Evolutionary conservation across 2,113 vertebrate genomes (phyloP).

Genomic region (Mesitornis unicolor): DNA sequence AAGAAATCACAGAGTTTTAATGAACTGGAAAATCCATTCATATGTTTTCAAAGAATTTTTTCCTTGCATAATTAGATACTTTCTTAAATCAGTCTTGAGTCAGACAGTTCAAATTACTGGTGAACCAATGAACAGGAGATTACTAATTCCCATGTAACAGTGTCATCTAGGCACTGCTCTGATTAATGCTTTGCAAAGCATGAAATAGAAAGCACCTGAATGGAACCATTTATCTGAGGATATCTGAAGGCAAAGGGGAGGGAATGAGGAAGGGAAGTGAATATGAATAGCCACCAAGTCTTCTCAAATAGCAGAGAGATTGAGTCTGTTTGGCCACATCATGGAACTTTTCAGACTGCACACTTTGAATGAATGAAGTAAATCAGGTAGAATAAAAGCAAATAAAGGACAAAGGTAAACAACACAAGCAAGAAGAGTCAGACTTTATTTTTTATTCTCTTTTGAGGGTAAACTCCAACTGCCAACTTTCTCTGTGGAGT

Average conservation of each 20-base stretch:
- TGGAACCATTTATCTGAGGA: not conserved
- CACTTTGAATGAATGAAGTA: not conserved
- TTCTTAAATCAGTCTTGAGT: not conserved
- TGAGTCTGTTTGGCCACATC: not conserved
- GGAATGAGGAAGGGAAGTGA: not conserved
- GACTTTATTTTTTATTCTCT: not conserved
- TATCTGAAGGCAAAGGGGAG: not conserved
- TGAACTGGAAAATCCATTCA: constrained; percentile 6
- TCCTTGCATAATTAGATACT: not conserved
- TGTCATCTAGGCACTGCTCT: not conserved
- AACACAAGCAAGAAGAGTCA: not conserved
- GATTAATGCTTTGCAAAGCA: constrained; percentile 11
- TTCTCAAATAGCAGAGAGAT: not conserved
- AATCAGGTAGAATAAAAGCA: not conserved
- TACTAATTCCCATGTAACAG: not conserved
- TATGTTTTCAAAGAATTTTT: constrained; percentile 26
- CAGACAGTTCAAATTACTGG: constrained; percentile 1
- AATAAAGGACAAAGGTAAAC: not conserved
- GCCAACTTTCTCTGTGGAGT: not conserved
- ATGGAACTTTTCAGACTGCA: not conserved
- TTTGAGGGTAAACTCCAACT: not conserved
- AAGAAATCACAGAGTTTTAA: constrained; percentile 10
- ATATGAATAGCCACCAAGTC: not conserved
- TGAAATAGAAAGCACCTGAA: constrained; percentile 32
- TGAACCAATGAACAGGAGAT: not conserved